Conservation (phyloP, 2,888 invertebrate genomes). For the Idaea straminata region DNA sequence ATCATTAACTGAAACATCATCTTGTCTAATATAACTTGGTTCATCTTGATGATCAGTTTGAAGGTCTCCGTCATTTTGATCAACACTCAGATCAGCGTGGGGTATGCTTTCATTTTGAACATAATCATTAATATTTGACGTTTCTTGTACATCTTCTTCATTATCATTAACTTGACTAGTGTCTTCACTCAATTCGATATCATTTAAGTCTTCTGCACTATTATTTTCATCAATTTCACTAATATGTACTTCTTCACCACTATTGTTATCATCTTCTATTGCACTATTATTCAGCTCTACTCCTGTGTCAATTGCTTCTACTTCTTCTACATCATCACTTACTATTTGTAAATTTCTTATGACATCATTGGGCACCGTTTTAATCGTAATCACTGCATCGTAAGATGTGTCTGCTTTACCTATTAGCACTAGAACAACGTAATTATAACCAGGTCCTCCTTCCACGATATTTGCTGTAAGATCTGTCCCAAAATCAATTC, state of each 20-base stretch:
- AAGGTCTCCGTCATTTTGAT: constrained; percentile 27
- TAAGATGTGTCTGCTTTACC: constrained; percentile 61
- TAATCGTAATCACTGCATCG: constrained; percentile 64
- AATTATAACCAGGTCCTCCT: constrained; percentile 71
- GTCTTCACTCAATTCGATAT: constrained; percentile 37
- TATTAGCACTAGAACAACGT: constrained; percentile 63
- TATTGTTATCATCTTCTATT: neutral
- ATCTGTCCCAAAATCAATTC: constrained; percentile 69
- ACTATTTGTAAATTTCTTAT: constrained; percentile 23
- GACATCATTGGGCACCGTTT: constrained; percentile 46
- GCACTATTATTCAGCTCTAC: neutral
- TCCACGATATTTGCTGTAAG: constrained; percentile 67
- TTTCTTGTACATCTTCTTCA: constrained; percentile 48
- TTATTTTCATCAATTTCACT: constrained; percentile 22
- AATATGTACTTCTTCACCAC: neutral
- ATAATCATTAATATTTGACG: constrained; percentile 51
- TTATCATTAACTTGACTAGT: constrained; percentile 33
- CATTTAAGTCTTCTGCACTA: constrained; percentile 46
- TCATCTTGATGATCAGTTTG: constrained; percentile 18
- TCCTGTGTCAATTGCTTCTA: constrained; percentile 30
- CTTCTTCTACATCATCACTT: constrained; percentile 22
- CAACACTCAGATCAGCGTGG: constrained; percentile 12
- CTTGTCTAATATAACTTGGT: constrained; percentile 3
- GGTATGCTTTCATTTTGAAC: constrained; percentile 33
- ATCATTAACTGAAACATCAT: constrained; percentile 11